A percentile compares a stretch with the other conserved stretches of the same genome.
These are phyloP conservation scores for Nansenia antarctica DNA, from an alignment of 2,113 vertebrate genomes.

Conservation along the genomic window DNA sequence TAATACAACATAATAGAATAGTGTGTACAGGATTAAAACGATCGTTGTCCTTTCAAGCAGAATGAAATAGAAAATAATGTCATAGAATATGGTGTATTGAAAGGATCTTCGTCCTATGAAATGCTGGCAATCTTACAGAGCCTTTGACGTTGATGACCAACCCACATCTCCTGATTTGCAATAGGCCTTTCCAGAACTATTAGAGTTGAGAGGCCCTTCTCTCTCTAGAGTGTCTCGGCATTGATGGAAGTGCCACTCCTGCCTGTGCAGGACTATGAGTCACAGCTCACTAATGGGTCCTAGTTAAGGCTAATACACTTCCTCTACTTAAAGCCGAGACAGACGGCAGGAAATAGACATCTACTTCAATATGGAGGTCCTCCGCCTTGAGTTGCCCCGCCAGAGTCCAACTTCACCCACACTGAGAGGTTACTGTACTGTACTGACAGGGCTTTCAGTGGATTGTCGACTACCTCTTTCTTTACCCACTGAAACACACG, in stretches of 20 bases:
- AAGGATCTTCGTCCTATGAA: too few relatives aligned
- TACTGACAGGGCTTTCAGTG: background rate
- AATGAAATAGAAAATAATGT: too few relatives aligned
- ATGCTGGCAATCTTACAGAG: too few relatives aligned
- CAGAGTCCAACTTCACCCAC: background rate
- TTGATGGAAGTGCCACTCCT: slow-evolving; percentile 4
- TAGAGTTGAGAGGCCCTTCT: background rate
- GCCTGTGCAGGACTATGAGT: slow-evolving; percentile 1
- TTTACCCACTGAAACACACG: background rate
- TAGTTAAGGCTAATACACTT: slow-evolving; percentile 12
- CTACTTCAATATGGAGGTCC: background rate
- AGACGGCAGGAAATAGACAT: background rate
- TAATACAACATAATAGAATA: background rate
- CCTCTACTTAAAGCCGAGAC: background rate
- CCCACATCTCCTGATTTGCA: background rate
- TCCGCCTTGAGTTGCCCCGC: background rate
- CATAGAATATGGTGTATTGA: too few relatives aligned
- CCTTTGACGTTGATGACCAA: too few relatives aligned
- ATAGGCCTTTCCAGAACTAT: background rate
- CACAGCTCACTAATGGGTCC: slow-evolving; percentile 2
- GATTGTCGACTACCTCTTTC: background rate
- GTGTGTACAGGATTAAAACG: too few relatives aligned
- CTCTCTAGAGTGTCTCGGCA: background rate
- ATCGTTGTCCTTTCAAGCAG: too few relatives aligned
- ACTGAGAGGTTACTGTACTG: too few relatives aligned